phyloP scores from a whole-genome alignment of 2,113 vertebrate genomes.

The Sprattus sprattus region DNA sequence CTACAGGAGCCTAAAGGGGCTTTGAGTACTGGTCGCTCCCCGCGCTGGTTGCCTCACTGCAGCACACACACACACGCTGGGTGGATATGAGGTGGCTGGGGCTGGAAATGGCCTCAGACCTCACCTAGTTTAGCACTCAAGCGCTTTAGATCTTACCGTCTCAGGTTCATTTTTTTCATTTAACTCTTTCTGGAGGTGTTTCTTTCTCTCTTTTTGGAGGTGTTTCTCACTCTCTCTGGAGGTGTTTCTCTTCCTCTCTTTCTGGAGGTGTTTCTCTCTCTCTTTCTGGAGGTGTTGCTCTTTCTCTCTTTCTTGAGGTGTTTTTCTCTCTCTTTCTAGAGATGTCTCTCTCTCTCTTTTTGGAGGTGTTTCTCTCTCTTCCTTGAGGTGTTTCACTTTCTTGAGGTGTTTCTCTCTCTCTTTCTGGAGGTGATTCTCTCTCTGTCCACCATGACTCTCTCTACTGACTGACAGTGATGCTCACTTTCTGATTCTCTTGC shows the following conservation, averaged over 20 bases:
- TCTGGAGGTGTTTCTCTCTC: neutral
- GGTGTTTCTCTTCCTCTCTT: neutral
- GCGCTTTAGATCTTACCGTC: neutral
- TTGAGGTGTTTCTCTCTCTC: neutral
- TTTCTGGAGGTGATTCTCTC: neutral
- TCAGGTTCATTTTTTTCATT: neutral
- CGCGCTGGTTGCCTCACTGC: neutral
- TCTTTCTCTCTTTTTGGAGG: too few species aligned
- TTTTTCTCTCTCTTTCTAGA: neutral
- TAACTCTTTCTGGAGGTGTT: too few species aligned
- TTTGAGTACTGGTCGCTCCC: neutral
- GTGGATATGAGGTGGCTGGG: neutral
- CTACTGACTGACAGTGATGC: neutral
- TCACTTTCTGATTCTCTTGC: neutral
- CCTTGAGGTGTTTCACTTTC: too few species aligned
- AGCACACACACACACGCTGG: neutral
- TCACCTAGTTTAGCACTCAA: neutral
- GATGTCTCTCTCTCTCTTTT: too few species aligned
- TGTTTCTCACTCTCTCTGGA: neutral
- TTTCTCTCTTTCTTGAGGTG: neutral
- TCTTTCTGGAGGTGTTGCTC: neutral
- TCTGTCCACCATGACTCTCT: neutral
- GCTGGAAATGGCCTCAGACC: neutral
- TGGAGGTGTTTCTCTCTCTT: too few species aligned
- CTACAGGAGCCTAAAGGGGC: slow-evolving; percentile 17